These are phyloP conservation scores for Stichodactyla helianthus DNA, from an alignment of 64 coral and sea anemone genomes.

Conservation along the genomic window DNA sequence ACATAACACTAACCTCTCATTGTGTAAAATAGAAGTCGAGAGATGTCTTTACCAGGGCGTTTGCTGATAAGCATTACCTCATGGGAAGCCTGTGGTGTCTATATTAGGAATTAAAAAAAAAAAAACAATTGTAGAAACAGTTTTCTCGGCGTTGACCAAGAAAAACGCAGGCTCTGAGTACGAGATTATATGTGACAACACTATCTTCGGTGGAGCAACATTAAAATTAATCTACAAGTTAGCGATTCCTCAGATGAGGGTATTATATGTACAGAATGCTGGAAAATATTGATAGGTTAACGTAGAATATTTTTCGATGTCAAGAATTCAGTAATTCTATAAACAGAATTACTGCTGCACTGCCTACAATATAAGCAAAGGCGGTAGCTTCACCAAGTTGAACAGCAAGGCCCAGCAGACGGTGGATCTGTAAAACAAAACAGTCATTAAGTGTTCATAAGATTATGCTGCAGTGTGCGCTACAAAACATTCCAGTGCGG, in stretches of 20 bases:
- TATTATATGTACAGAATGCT: too few species aligned
- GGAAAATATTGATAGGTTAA: too few species aligned
- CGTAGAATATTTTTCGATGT: too few species aligned
- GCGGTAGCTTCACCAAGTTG: conserved; percentile 68
- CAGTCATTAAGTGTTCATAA: not conserved
- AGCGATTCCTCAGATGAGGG: too few species aligned
- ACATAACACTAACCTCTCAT: conserved; percentile 46
- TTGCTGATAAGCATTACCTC: conserved; percentile 79
- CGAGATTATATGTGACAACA: not conserved
- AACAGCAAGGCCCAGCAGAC: conserved; percentile 52
- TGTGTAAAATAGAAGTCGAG: conserved; percentile 67
- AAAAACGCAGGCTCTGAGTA: too few species aligned
- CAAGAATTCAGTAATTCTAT: not conserved
- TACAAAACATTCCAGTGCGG: not conserved
- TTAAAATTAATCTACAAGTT: too few species aligned
- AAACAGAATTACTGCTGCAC: not conserved
- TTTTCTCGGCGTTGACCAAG: too few species aligned
- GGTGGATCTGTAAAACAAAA: conserved; percentile 62
- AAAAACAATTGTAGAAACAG: conserved; percentile 5
- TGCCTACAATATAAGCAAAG: conserved; percentile 67
- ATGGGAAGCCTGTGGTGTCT: conserved; percentile 83
- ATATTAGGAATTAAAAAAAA: too few species aligned
- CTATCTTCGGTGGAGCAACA: too few species aligned
- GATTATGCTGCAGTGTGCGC: not conserved
- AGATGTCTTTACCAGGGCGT: conserved; percentile 57